Percentiles rank a stretch among this genome's conserved stretches.
These are phyloP conservation scores for Brienomyrus longianalis DNA, from an alignment of 2,113 vertebrate species.

Conservation along the genomic window DNA sequence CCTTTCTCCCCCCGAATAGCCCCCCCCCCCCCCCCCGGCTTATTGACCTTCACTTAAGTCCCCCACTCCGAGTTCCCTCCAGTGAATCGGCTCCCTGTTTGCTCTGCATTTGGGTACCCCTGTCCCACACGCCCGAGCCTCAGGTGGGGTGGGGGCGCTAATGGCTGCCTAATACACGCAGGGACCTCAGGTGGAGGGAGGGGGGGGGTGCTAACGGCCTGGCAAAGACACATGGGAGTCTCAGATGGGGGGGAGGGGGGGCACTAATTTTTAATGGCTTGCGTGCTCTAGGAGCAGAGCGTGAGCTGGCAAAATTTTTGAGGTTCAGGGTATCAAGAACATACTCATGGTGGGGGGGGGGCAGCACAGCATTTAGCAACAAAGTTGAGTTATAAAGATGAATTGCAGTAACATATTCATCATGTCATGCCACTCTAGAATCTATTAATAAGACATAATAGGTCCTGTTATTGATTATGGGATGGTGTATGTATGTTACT, in stretches of 20 bases:
- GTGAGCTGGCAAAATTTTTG: no score
- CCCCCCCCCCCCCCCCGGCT: neutral
- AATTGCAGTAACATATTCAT: neutral
- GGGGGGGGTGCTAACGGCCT: no score
- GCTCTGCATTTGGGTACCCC: no score
- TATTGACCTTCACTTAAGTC: neutral
- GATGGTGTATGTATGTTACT: neutral
- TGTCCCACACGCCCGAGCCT: no score
- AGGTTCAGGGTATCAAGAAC: neutral
- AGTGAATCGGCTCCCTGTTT: neutral
- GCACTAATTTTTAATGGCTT: no score
- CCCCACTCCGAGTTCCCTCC: neutral
- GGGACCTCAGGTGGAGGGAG: no score
- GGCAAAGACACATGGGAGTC: no score
- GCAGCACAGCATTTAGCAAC: neutral
- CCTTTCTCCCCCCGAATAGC: no score
- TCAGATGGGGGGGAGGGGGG: no score
- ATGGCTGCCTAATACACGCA: no score
- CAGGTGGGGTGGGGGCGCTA: no score
- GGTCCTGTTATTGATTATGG: neutral
- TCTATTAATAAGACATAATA: neutral
- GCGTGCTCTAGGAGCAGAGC: neutral
- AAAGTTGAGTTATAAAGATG: neutral
- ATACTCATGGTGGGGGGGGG: no score
- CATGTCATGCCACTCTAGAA: neutral